Evolutionary conservation across 2,797 vertebrate species (phyloP).

Genomic region (Hydrolagus colliei): DNA sequence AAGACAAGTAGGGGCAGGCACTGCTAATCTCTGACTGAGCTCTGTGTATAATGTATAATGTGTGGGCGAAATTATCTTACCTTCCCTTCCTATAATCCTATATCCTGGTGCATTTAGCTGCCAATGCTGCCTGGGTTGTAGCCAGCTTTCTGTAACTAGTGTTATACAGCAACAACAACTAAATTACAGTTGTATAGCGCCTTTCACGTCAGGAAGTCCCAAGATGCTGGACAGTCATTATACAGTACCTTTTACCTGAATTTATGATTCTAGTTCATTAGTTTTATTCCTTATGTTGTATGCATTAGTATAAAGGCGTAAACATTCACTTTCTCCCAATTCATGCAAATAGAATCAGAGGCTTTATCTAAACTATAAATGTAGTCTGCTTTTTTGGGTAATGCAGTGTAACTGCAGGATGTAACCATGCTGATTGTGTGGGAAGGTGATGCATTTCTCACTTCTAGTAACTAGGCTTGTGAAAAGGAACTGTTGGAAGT

Average conservation of each 20-base stretch:
- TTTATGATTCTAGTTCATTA: neutral
- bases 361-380: neutral
- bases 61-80: too few species aligned
- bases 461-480: conserved; percentile 7
- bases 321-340: neutral
- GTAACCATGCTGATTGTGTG: conserved; percentile 24
- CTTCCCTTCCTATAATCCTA: neutral
- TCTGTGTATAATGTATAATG: too few species aligned
- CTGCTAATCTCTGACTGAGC: too few species aligned
- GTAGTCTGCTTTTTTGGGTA: neutral
- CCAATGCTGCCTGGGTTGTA: neutral
- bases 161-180: too few species aligned
- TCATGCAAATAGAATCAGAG: neutral
- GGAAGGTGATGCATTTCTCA: conserved; percentile 23
- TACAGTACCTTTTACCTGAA: neutral
- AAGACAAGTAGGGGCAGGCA: too few species aligned
- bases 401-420: neutral
- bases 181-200: too few species aligned
- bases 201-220: too few species aligned
- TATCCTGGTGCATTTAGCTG: neutral
- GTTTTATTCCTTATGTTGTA: neutral
- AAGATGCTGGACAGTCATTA: too few species aligned
- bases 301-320: neutral
- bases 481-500: neutral
- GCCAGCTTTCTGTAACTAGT: neutral